Conservation (phyloP, 2,113 vertebrate genomes). For the Rafetus swinhoei region DNA sequence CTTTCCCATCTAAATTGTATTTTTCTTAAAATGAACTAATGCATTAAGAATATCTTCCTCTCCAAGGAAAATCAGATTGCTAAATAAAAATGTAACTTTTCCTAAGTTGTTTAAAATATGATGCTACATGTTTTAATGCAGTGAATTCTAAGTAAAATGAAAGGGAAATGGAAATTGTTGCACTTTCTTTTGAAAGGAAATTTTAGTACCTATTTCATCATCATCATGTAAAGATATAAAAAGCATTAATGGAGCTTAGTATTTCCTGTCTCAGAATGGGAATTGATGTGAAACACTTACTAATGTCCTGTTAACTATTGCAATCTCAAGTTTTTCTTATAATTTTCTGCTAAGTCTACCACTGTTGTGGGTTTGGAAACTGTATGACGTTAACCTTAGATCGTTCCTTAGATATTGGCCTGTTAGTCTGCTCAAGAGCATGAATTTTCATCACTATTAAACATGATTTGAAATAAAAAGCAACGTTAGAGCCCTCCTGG, state of each 20-base stretch:
- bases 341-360: not conserved
- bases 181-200: conserved; percentile 9
- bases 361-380: not conserved
- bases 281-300: not conserved
- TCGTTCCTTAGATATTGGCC: not conserved
- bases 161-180: not conserved
- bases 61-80: not conserved
- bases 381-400: not conserved
- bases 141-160: conserved; percentile 12
- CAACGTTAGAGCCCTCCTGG: no score
- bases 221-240: not conserved
- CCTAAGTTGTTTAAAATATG: not conserved
- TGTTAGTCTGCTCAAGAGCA: not conserved
- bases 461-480: not conserved
- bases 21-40: not conserved
- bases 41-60: not conserved
- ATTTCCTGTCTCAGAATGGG: not conserved
- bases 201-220: not conserved
- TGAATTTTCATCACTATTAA: not conserved
- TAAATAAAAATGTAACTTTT: not conserved
- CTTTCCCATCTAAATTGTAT: not conserved
- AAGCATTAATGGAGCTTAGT: not conserved
- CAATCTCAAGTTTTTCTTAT: not conserved
- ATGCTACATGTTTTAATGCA: not conserved
- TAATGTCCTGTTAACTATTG: not conserved